Conservation (phyloP, 2,797 vertebrate species). For the Sandelia bainsii region DNA sequence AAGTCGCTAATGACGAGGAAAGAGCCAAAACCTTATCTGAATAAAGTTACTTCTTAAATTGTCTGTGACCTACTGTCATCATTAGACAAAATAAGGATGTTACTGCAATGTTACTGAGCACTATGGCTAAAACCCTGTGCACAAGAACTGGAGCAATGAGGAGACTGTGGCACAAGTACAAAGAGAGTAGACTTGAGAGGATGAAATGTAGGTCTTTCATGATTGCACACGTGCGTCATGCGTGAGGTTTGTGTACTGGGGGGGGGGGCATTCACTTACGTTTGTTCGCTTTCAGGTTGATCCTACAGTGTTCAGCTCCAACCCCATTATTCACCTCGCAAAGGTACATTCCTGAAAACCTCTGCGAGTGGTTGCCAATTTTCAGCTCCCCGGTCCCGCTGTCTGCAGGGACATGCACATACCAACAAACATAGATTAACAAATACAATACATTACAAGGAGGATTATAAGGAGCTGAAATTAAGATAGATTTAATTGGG, state of each 20-base stretch:
- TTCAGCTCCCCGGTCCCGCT: slow-evolving; percentile 82
- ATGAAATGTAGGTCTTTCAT: slow-evolving; percentile 33
- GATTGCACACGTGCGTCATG: slow-evolving; percentile 6
- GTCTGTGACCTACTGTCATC: slow-evolving; percentile 13
- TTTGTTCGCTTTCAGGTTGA: slow-evolving; percentile 74
- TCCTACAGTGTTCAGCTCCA: slow-evolving; percentile 84
- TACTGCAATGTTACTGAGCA: neutral
- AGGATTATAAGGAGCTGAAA: neutral
- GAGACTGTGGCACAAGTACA: slow-evolving; percentile 43
- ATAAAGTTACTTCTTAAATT: neutral
- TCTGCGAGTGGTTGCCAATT: slow-evolving; percentile 83
- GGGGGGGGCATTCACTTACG: slow-evolving; percentile 60
- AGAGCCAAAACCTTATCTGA: slow-evolving; percentile 1
- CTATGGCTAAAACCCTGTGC: neutral
- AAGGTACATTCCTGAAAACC: slow-evolving; percentile 85
- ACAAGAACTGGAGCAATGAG: slow-evolving; percentile 30
- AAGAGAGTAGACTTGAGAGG: slow-evolving; percentile 39
- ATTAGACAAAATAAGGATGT: slow-evolving; percentile 16
- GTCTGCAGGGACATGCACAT: slow-evolving; percentile 74
- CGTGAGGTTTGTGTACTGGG: neutral
- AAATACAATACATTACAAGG: neutral
- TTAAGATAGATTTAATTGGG: neutral
- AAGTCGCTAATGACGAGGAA: slow-evolving; percentile 1
- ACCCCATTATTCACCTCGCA: slow-evolving; percentile 90
- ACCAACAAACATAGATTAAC: slow-evolving; percentile 23